phyloP scores from a whole-genome alignment of 1,140 invertebrate genomes.

The Daktulosphaira vitifoliae region DNA sequence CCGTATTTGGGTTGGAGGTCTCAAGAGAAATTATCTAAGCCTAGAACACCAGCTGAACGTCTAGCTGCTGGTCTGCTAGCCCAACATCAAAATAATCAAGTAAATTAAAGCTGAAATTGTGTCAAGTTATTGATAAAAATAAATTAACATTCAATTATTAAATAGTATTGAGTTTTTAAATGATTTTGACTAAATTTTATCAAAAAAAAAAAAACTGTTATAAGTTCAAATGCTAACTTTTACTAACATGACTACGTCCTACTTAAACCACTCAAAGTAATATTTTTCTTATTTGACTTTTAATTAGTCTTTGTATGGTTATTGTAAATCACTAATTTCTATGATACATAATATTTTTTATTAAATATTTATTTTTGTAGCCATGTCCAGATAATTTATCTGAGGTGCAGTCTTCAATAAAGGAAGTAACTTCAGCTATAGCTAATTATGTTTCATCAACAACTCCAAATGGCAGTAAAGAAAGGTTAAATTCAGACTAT shows the following conservation, averaged over 20 bases:
- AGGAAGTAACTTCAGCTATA: constrained; percentile 86
- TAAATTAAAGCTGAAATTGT: no score
- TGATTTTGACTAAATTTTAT: no score
- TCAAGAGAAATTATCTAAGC: constrained; percentile 66
- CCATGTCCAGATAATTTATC: constrained; percentile 42
- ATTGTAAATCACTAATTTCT: no score
- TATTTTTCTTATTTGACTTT: no score
- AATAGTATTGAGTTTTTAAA: background rate
- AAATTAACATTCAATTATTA: background rate
- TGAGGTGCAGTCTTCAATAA: constrained; percentile 80
- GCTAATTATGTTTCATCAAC: constrained; percentile 70
- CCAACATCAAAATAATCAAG: constrained; percentile 43
- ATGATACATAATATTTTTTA: no score
- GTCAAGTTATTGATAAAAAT: background rate
- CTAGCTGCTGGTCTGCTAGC: constrained; percentile 49
- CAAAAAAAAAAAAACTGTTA: background rate
- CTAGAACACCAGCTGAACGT: constrained; percentile 74
- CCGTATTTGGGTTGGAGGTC: constrained; percentile 80
- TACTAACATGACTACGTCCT: no score
- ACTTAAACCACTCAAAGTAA: no score
- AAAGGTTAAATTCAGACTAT: constrained; percentile 41
- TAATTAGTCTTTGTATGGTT: no score
- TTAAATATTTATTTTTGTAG: no score
- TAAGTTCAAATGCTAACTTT: no score
- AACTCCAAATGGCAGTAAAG: constrained; percentile 49